These are phyloP conservation scores for Xestia ashworthii DNA, from an alignment of 2,888 invertebrate species.

Conservation along the genomic window DNA sequence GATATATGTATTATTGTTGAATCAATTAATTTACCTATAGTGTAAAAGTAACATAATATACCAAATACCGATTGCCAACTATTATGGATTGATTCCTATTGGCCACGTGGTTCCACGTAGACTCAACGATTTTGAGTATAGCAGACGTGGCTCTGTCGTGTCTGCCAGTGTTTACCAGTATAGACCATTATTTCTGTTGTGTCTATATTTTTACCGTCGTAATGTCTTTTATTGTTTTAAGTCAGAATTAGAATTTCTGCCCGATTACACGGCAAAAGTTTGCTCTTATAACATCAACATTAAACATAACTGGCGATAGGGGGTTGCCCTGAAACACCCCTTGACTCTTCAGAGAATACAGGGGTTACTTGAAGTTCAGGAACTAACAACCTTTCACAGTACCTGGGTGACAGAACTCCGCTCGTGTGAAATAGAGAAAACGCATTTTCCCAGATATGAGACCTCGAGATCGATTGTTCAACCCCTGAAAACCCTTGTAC, in stretches of 20 bases:
- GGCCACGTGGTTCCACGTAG: not conserved
- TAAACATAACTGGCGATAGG: not conserved
- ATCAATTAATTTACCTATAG: not conserved
- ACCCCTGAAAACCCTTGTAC: no score
- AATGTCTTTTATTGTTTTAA: not conserved
- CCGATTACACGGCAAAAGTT: not conserved
- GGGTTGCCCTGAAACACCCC: not conserved
- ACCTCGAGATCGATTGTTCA: not conserved
- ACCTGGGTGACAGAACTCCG: no score
- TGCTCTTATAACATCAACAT: not conserved
- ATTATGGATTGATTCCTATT: not conserved
- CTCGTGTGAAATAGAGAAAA: not conserved
- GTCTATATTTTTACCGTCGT: not conserved
- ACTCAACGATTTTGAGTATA: not conserved
- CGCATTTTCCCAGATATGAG: not conserved
- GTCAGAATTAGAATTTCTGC: not conserved
- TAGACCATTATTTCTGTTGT: not conserved
- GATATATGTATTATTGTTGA: rapidly evolving
- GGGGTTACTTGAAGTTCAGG: not conserved
- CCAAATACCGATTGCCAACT: not conserved
- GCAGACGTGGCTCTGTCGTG: not conserved
- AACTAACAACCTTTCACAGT: not conserved
- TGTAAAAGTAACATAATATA: not conserved
- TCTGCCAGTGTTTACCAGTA: not conserved
- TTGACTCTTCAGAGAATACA: not conserved